Evolutionary conservation across 2,113 vertebrate species (phyloP), one percentile per base, ranked within the genome.

Genomic region (Regulus satrapa): DNA sequence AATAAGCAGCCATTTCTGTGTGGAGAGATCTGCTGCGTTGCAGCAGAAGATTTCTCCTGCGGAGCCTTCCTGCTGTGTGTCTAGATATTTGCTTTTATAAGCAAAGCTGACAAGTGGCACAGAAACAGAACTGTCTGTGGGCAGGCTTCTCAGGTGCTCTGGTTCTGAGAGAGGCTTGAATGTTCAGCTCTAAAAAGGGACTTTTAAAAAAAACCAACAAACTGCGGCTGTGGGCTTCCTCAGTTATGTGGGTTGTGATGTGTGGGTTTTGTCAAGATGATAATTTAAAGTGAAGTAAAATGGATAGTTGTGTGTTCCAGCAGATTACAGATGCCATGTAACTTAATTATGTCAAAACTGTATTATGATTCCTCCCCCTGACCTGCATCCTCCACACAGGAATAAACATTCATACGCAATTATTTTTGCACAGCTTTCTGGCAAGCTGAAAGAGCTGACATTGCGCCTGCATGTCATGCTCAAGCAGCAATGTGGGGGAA

Each of bases 241-340:
- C 48, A 34, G 18, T 28, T 80, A 19, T n/a, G 85, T 94, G 72
- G 64, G 72, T 56, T 88, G 71, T 19, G 19, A 49, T 56, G 49
- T 41, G 95, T 96, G 84, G 84, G 66, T 84, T 88, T 92, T 94
- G 75, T 83, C n/a, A 90, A 83, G 68, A 48, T 59, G 64, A 20
- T 86, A 68, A 73, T 77, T 61, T 52, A 15, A 66, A 46, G 14
- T 40, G 55, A 79, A 84, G 48, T 71, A 69, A 84, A 88, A 80
- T 67, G 56, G 67, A 49, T 85, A 25, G 46, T 86, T 74, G 23
- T 43, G 21, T 58, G 8, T 94, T 94, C 28, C 64, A 91, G 59
- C 0, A 3, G 5, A 5, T 86, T 92, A 67, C 86, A 78, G 89
- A 75, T 89, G 56, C 61, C 14, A 21, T 72, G 41, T 86, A 89